Base-by-base conservation (phyloP, 2,113 vertebrate species). In the Microcebus jonahi region DNA sequence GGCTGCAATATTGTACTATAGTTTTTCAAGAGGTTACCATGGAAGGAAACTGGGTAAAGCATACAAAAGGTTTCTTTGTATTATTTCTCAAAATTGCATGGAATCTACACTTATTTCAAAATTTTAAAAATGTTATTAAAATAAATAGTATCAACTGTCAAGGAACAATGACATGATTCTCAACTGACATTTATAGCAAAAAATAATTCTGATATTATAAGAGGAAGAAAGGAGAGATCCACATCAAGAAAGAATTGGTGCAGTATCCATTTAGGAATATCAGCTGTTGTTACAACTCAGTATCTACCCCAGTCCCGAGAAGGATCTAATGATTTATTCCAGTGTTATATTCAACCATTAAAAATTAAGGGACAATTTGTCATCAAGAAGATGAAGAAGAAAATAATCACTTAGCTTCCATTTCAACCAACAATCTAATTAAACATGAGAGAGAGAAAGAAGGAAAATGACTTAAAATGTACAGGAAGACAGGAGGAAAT, bases 41-140 rank as follows among this genome's bases (percentile, higher is more conserved):
- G n/a, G 45, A 5, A 67, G 45, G 57, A 53, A 65, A 9, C 6
- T 1, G 2, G 2, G 12, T 25, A 31, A 67, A 75, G 9, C 12
- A 6, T 21, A 2, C 21, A 50, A 23, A 20, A 6, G 3, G 3
- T 15, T 5, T 39, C 23, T 48, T n/a, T 12, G 8, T 10, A 6
- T 20, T 50, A 76, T 85, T 31, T 75, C 23, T 91, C 65, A 45
- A 75, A 31, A 29, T 42, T 36, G 4, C 6, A 53, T 6, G 3
- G 50, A 39, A 15, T 48, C 34, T 75, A 76, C n/a, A 39, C 25
- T 42, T 23, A 36, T 65, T 27, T 65, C 27, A 18, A 85, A 42
- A 34, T 53, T 31, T 34, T 5, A 9, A 77, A 87, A 77, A n/a
- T 9, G 3, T 42, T 29, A 50, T 87, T 6, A 18, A 42, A 73